A percentile compares a stretch with the other conserved stretches of the same genome.
phyloP scores from a whole-genome alignment of 2,113 vertebrate genomes.

The Trachemys scripta region DNA sequence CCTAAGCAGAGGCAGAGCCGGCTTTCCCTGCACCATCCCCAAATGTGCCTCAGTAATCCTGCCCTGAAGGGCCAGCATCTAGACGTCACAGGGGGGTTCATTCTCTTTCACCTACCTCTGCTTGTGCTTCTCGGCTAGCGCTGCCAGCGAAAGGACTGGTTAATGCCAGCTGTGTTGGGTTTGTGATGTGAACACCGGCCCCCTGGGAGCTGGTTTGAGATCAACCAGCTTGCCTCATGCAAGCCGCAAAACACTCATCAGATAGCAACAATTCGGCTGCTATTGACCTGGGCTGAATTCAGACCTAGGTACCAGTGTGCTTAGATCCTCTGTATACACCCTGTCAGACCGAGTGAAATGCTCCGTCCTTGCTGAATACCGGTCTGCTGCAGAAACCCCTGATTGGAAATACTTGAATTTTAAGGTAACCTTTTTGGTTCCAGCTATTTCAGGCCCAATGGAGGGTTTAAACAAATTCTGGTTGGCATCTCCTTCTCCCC shows the following conservation, averaged over 20 bases:
- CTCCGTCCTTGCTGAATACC: background rate
- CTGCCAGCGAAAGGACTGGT: background rate
- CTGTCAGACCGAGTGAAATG: background rate
- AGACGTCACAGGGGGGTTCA: rapidly evolving
- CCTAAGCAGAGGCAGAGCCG: background rate
- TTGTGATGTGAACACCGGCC: rapidly evolving
- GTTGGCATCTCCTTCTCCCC: background rate
- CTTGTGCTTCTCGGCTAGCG: background rate
- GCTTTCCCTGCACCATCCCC: background rate
- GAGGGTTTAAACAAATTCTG: slow-evolving; percentile 20
- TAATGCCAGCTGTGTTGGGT: background rate
- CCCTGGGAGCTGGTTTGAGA: background rate
- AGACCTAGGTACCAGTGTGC: rapidly evolving
- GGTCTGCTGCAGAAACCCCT: background rate
- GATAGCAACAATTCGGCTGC: background rate
- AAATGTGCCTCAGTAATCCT: background rate
- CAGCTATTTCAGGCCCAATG: background rate
- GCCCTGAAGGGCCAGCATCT: background rate
- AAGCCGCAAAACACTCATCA: background rate
- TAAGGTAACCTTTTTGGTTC: background rate
- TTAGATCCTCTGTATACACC: background rate
- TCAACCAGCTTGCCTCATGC: background rate
- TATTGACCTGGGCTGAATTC: background rate
- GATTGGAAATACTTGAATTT: background rate
- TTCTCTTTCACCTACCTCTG: rapidly evolving